Percentiles rank a stretch among this genome's conserved stretches.
phyloP scores from a whole-genome alignment of 2,113 vertebrate genomes.

The Cyprinodon tularosa region DNA sequence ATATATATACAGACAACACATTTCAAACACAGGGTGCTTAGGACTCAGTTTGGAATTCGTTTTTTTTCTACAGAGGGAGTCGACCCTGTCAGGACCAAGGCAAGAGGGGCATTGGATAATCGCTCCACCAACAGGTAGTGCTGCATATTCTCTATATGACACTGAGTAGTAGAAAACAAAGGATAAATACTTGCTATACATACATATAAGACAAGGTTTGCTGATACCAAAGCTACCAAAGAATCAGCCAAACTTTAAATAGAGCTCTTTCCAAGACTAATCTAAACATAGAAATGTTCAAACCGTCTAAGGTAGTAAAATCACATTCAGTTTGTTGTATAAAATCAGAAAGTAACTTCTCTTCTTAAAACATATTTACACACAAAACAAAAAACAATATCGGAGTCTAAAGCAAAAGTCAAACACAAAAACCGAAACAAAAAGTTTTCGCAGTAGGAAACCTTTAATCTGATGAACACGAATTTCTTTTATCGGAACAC shows the following conservation, averaged over 20 bases:
- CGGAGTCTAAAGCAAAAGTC: constrained; percentile 48
- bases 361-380: constrained; percentile 75
- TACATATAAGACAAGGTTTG: constrained; percentile 69
- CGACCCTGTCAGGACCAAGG: constrained; percentile 63
- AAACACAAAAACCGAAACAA: constrained; percentile 58
- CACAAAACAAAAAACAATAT: constrained; percentile 48
- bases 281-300: constrained; percentile 75
- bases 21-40: constrained; percentile 30
- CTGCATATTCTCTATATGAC: constrained; percentile 68
- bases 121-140: constrained; percentile 54
- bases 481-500: constrained; percentile 68
- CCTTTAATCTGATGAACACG: constrained; percentile 64
- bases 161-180: constrained; percentile 67
- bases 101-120: constrained; percentile 54
- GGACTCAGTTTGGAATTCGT: constrained; percentile 9
- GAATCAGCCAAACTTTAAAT: constrained; percentile 65
- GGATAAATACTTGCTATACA: constrained; percentile 56
- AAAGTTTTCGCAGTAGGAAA: constrained; percentile 27
- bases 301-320: constrained; percentile 77
- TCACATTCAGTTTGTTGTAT: constrained; percentile 82
- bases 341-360: constrained; percentile 74
- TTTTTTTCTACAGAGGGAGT: constrained; percentile 44
- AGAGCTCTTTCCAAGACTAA: constrained; percentile 46
- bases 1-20: constrained; percentile 13
- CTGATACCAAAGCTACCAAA: constrained; percentile 78